Evolutionary conservation across 2,113 vertebrate genomes (phyloP).

Genomic region (Proteles cristata): DNA sequence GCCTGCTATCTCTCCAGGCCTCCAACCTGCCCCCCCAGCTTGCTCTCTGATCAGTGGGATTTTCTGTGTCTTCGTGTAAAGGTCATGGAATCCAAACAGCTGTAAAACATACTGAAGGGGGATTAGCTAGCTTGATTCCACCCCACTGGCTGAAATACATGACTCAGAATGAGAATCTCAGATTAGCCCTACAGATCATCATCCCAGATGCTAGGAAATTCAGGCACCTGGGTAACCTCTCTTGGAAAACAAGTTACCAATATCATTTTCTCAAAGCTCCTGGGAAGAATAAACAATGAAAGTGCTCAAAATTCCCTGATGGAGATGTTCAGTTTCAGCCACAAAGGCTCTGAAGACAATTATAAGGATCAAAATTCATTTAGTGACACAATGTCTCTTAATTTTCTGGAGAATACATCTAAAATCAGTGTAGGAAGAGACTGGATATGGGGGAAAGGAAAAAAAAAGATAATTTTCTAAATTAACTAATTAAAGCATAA

Average conservation of each 20-base stretch:
- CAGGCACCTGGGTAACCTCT: constrained; percentile 33
- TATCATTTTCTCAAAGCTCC: constrained; percentile 53
- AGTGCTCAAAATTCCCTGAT: constrained; percentile 43
- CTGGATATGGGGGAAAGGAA: not conserved
- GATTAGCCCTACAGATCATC: constrained; percentile 38
- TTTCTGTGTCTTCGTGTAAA: constrained; percentile 63
- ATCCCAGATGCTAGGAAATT: constrained; percentile 13
- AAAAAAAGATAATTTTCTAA: not conserved
- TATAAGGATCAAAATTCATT: not conserved
- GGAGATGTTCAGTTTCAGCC: constrained; percentile 38
- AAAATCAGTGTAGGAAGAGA: not conserved
- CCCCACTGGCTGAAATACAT: constrained; percentile 45
- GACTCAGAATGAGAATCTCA: constrained; percentile 71
- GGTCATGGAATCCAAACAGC: constrained; percentile 74
- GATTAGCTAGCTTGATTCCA: constrained; percentile 75
- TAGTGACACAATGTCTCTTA: not conserved
- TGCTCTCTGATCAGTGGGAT: constrained; percentile 68
- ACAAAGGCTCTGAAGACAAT: constrained; percentile 17
- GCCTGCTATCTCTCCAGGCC: constrained; percentile 40
- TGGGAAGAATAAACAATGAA: constrained; percentile 63
- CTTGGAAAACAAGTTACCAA: constrained; percentile 6
- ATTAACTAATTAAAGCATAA: constrained; percentile 4
- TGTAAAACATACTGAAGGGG: constrained; percentile 55
- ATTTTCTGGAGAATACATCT: not conserved
- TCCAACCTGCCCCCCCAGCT: constrained; percentile 56